Percentiles rank a stretch among this genome's conserved stretches.
Evolutionary conservation across 2,888 invertebrate species (phyloP).

Genomic region (Diadegma fenestrale): DNA sequence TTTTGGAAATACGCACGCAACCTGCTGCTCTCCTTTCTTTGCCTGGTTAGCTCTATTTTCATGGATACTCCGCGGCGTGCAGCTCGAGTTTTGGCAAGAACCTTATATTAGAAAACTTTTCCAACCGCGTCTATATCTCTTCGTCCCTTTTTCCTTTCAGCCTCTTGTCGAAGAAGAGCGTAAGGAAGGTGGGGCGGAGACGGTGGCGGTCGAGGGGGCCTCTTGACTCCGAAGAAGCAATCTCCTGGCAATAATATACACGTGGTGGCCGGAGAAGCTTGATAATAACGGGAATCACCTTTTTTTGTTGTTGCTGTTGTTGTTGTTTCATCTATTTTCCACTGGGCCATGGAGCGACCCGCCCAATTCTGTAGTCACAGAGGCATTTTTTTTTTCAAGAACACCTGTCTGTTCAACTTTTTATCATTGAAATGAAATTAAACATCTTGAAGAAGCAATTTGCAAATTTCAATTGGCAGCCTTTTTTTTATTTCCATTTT

Average conservation of each 20-base stretch:
- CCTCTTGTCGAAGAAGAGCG: constrained; percentile 24
- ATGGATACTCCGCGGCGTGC: constrained; percentile 45
- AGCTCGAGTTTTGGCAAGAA: constrained; percentile 61
- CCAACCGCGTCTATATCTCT: constrained; percentile 64
- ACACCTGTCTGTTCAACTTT: background rate
- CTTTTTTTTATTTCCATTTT: no score
- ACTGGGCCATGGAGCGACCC: background rate
- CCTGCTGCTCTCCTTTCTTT: constrained; percentile 63
- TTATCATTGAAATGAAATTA: background rate
- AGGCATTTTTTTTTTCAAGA: background rate
- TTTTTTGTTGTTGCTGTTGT: constrained; percentile 48
- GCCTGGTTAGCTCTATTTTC: constrained; percentile 53
- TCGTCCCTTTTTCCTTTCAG: constrained; percentile 37
- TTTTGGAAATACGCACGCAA: constrained; percentile 62
- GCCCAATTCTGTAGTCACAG: constrained; percentile 3
- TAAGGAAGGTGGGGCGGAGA: background rate
- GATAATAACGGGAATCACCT: constrained; percentile 75
- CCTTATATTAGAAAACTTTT: constrained; percentile 73
- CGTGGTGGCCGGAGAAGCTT: constrained; percentile 73
- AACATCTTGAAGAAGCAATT: no score
- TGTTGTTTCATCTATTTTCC: constrained; percentile 45
- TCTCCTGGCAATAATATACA: constrained; percentile 80
- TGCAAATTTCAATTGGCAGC: no score
- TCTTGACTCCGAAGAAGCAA: constrained; percentile 72
- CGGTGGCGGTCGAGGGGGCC: constrained; percentile 54